phyloP scores from a whole-genome alignment of 1,140 invertebrate genomes.

The Pararge aegeria region DNA sequence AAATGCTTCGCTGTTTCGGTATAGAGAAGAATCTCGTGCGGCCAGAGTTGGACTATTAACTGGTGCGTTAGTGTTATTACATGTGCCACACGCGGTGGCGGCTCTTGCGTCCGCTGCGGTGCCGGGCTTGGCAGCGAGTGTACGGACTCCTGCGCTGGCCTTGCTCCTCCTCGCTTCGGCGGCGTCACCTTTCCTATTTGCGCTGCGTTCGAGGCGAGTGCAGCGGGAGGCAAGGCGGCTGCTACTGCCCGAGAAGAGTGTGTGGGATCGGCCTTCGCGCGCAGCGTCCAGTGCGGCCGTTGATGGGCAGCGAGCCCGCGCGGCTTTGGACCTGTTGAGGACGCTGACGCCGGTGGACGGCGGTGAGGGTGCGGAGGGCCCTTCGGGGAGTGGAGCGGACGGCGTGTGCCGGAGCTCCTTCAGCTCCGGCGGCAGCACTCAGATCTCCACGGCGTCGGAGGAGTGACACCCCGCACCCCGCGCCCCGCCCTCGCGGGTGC shows the following conservation, averaged over 20 bases:
- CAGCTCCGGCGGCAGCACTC: conserved; percentile 72
- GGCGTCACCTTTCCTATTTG: conserved; percentile 88
- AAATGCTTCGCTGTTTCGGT: conserved; percentile 90
- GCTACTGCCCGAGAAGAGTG: conserved; percentile 63
- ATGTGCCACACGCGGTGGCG: conserved; percentile 85
- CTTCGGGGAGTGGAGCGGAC: conserved; percentile 49
- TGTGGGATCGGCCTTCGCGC: conserved; percentile 57
- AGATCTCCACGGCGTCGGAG: conserved; percentile 70
- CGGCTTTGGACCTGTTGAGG: conserved; percentile 65
- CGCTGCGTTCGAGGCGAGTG: conserved; percentile 87
- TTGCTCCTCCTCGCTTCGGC: conserved; percentile 85
- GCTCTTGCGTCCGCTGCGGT: conserved; percentile 82
- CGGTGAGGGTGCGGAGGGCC: conserved; percentile 81
- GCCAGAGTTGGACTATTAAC: conserved; percentile 83
- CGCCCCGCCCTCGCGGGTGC: conserved; percentile 46
- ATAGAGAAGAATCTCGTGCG: conserved; percentile 89
- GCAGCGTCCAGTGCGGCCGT: conserved; percentile 50
- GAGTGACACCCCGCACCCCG: conserved; percentile 59
- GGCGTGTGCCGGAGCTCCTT: conserved; percentile 60
- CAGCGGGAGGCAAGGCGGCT: conserved; percentile 83
- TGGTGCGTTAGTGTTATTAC: conserved; percentile 85
- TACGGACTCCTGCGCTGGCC: conserved; percentile 81
- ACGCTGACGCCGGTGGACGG: conserved; percentile 50
- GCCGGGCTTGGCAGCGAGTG: conserved; percentile 55
- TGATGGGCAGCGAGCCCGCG: conserved; percentile 63